Percentiles rank a stretch among this genome's conserved stretches.
phyloP scores from a whole-genome alignment of 2,888 invertebrate genomes.

The Tetragnatha montana region DNA sequence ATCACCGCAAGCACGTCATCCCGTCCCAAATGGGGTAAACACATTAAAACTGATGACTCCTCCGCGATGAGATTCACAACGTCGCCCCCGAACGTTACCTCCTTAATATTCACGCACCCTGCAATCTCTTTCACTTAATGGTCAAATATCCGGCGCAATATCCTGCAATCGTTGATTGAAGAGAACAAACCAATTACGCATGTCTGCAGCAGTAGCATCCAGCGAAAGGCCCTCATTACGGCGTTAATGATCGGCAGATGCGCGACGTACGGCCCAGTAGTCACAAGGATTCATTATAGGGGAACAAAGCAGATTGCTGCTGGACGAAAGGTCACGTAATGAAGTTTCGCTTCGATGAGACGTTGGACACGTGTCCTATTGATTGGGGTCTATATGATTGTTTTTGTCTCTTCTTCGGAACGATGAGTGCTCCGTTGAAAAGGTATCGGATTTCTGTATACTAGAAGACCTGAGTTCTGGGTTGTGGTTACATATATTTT shows the following conservation, averaged over 20 bases:
- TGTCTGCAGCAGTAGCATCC: constrained; percentile 15
- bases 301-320: constrained; percentile 44
- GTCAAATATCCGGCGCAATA: constrained; percentile 45
- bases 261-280: constrained; percentile 31
- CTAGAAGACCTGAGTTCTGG: no score
- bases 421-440: no score
- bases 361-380: constrained; percentile 20
- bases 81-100: background rate
- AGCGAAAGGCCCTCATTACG: constrained; percentile 42
- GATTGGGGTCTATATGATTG: background rate
- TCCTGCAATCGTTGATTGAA: constrained; percentile 37
- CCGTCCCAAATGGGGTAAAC: background rate
- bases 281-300: constrained; percentile 38
- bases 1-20: background rate
- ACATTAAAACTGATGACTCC: background rate
- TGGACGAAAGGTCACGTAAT: constrained; percentile 33
- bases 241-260: constrained; percentile 49
- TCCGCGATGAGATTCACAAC: background rate
- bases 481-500: no score
- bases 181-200: constrained; percentile 42
- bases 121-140: constrained; percentile 16
- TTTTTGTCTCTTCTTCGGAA: no score
- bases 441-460: no score
- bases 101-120: background rate
- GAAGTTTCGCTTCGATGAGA: constrained; percentile 40